Evolutionary conservation across 2,888 invertebrate species (phyloP).

Genomic region (Eilema griseolum): DNA sequence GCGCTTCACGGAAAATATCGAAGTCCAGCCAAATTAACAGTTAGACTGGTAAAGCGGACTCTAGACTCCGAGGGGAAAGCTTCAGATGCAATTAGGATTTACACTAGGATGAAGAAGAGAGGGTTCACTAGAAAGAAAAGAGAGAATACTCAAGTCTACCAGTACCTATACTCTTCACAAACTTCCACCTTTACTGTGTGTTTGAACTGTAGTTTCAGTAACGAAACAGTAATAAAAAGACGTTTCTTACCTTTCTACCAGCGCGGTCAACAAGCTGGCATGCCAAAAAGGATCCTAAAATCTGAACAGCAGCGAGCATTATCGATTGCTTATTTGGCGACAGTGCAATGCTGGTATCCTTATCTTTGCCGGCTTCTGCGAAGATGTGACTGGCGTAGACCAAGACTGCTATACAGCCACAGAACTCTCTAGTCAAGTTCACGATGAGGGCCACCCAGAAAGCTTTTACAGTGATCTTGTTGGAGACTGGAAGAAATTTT

Average conservation of each 20-base stretch:
- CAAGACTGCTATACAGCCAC: conserved; percentile 80
- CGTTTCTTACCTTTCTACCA: conserved; percentile 73
- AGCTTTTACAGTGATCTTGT: conserved; percentile 76
- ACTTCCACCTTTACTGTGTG: no score
- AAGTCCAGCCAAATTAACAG: no score
- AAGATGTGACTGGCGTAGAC: conserved; percentile 83
- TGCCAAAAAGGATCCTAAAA: conserved; percentile 78
- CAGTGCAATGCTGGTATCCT: conserved; percentile 66
- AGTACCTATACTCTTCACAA: no score
- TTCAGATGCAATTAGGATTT: no score
- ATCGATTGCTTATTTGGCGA: conserved; percentile 81
- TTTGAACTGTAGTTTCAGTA: no score
- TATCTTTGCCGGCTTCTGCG: conserved; percentile 69
- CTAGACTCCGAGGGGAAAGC: no score
- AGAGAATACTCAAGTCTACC: no score
- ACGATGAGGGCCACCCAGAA: conserved; percentile 82
- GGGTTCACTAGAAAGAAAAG: no score
- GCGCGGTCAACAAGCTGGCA: conserved; percentile 79
- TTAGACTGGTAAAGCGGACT: no score
- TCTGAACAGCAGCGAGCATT: conserved; percentile 78
- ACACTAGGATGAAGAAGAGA: no score
- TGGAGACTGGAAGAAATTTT: conserved; percentile 61
- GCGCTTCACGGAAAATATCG: no score
- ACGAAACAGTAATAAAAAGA: neutral
- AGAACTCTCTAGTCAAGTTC: conserved; percentile 79